Conservation (phyloP, 1,140 invertebrate species). For the Phenacoccus solenopsis region DNA sequence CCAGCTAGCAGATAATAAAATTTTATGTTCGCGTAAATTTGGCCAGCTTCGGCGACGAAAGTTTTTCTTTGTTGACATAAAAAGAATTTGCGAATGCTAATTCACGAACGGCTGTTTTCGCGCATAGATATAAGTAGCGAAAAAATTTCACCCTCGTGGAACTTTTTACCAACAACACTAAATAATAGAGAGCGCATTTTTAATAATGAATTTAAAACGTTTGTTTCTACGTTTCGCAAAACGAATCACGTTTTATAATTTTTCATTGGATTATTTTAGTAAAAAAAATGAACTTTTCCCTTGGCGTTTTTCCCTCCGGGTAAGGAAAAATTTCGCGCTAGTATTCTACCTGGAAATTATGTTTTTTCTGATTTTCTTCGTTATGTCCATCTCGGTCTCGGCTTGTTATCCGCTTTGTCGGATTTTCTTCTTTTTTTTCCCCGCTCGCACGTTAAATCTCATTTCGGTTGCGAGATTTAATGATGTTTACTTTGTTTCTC, state of each 20-base stretch:
- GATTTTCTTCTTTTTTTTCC: neutral
- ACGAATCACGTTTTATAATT: neutral
- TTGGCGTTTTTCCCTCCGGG: too few species aligned
- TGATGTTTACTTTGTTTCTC: constrained; percentile 2
- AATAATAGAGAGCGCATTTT: neutral
- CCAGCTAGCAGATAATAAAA: neutral
- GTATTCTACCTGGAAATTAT: too few species aligned
- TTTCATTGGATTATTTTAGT: neutral
- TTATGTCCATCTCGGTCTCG: neutral
- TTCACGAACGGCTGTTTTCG: neutral
- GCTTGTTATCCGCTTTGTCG: neutral
- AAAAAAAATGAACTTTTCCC: neutral
- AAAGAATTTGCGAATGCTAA: too few species aligned
- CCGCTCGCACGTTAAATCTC: neutral
- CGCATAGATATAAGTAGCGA: neutral
- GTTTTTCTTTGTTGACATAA: too few species aligned
- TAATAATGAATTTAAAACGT: neutral
- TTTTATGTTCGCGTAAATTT: neutral
- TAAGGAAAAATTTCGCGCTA: neutral
- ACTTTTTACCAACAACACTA: neutral
- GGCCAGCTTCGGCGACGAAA: neutral
- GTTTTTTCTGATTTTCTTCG: neutral
- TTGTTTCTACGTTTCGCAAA: neutral
- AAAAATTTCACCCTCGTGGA: neutral
- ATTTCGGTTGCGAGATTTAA: neutral